Percentiles rank a stretch among this genome's conserved stretches.
These are phyloP conservation scores for Drosophila punjabiensis DNA, from an alignment of 1,140 invertebrate species.

Conservation along the genomic window DNA sequence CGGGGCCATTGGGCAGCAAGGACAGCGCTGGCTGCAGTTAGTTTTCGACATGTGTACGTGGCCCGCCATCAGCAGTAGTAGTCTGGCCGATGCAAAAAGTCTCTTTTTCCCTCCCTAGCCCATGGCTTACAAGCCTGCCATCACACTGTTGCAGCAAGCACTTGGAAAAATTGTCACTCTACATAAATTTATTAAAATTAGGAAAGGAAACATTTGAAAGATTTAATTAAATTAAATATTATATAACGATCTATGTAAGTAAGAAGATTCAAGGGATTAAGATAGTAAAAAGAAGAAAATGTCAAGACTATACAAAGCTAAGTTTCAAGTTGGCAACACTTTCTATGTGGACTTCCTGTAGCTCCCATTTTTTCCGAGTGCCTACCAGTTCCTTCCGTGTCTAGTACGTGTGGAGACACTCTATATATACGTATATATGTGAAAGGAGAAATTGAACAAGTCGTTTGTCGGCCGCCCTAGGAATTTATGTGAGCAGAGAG, in stretches of 20 bases:
- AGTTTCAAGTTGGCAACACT: neutral
- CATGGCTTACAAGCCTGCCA: slow-evolving; percentile 13
- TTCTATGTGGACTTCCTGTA: neutral
- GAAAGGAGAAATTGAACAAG: slow-evolving; percentile 79
- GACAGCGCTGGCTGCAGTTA: slow-evolving; percentile 65
- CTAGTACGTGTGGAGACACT: slow-evolving; percentile 36
- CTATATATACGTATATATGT: slow-evolving; percentile 40
- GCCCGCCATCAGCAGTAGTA: slow-evolving; percentile 61
- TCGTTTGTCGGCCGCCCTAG: slow-evolving; percentile 77
- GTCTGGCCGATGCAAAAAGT: slow-evolving; percentile 40
- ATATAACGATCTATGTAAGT: no score
- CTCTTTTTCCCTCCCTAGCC: slow-evolving; percentile 15
- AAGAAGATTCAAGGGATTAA: neutral
- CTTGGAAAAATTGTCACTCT: slow-evolving; percentile 2
- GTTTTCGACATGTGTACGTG: slow-evolving; percentile 81
- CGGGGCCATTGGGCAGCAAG: slow-evolving; percentile 12
- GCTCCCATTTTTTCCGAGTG: neutral
- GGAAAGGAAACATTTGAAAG: no score
- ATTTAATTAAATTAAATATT: no score
- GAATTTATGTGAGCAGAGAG: slow-evolving; percentile 74
- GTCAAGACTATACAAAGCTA: neutral
- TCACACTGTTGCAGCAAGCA: slow-evolving; percentile 12
- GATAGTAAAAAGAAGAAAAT: neutral
- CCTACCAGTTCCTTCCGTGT: slow-evolving; percentile 22
- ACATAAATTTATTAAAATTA: no score